phyloP scores from a whole-genome alignment of 2,888 invertebrate species.

The Pseudococcus jackbeardsleyi region DNA sequence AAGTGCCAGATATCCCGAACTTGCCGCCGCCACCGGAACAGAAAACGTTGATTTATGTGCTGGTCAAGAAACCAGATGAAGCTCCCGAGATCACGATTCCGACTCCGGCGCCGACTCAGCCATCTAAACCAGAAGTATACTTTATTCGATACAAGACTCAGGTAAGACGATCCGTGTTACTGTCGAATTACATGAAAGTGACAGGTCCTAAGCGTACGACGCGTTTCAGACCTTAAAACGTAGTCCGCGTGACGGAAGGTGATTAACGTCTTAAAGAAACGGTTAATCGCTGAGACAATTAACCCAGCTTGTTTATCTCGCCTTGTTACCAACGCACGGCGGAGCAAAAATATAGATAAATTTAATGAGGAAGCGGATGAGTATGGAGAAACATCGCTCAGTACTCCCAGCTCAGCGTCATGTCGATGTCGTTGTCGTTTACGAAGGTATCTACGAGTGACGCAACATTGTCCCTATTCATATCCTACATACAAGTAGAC shows the following conservation, averaged over 20 bases:
- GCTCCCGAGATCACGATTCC: slow-evolving; percentile 84
- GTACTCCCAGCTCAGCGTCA: not conserved
- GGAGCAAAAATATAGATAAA: not conserved
- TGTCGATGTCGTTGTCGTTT: slow-evolving; percentile 37
- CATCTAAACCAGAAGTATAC: slow-evolving; percentile 90
- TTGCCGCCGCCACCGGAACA: slow-evolving; percentile 87
- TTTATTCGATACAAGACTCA: slow-evolving; percentile 91
- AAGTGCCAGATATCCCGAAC: slow-evolving; percentile 71
- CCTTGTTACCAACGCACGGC: not conserved
- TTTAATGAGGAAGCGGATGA: slow-evolving; percentile 47
- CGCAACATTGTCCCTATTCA: slow-evolving; percentile 26
- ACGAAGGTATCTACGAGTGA: not conserved
- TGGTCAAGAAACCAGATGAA: slow-evolving; percentile 90
- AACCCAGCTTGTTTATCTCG: slow-evolving; percentile 20
- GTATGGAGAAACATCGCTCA: slow-evolving; percentile 14
- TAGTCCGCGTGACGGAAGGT: slow-evolving; percentile 15
- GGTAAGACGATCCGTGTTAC: slow-evolving; percentile 73
- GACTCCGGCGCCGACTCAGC: slow-evolving; percentile 85
- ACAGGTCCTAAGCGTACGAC: not conserved
- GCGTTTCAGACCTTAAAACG: not conserved
- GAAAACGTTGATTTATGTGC: slow-evolving; percentile 88
- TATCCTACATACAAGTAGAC: not conserved
- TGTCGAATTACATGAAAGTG: not conserved
- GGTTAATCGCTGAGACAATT: slow-evolving; percentile 28
- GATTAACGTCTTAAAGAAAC: slow-evolving; percentile 42